Evolutionary conservation across 2,888 invertebrate genomes (phyloP).

Genomic region (Latrodectus hesperus): DNA sequence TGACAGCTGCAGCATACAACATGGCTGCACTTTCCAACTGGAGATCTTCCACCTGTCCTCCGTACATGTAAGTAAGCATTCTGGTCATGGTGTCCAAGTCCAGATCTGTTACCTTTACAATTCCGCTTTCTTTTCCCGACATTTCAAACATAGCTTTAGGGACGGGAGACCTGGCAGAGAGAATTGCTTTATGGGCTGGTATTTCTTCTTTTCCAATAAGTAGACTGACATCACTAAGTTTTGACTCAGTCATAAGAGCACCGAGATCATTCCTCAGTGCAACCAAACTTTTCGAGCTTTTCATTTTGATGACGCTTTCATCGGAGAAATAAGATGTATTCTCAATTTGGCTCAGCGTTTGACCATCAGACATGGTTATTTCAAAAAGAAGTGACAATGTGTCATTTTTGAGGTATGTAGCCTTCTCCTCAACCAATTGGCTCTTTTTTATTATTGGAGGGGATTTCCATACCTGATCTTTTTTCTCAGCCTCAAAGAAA

Average conservation of each 20-base stretch:
- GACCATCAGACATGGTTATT: not conserved
- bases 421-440: not conserved
- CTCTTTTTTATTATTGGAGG: not conserved
- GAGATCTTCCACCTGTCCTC: not conserved
- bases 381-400: not conserved
- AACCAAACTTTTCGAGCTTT: not conserved
- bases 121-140: constrained; percentile 88
- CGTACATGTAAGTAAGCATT: constrained; percentile 2
- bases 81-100: not conserved
- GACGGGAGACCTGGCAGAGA: constrained; percentile 92
- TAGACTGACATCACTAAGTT: not conserved
- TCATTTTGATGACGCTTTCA: too few species aligned
- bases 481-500: not conserved
- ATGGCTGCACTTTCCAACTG: not conserved
- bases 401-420: not conserved
- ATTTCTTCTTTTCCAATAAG: not conserved
- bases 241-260: not conserved
- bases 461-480: not conserved
- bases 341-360: not conserved
- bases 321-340: not conserved
- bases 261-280: not conserved
- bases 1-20: constrained; percentile 1
- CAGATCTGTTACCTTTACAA: not conserved
- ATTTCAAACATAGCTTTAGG: constrained; percentile 99
- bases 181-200: constrained; percentile 1